phyloP scores from a whole-genome alignment of 2,888 invertebrate genomes.

The Lasius platythorax region DNA sequence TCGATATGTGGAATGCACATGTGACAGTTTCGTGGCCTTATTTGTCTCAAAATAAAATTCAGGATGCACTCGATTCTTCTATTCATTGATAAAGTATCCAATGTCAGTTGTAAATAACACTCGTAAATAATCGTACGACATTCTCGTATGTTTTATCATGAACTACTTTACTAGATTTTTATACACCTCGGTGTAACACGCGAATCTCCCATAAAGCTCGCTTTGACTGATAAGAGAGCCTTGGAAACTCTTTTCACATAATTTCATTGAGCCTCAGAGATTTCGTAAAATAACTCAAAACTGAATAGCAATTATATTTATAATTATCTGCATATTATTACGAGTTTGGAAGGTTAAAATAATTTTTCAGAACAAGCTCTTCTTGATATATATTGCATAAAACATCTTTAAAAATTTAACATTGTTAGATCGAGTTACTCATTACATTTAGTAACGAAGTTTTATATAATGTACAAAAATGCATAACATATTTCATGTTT shows the following conservation, averaged over 20 bases:
- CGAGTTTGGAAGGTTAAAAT: background rate
- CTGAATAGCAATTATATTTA: background rate
- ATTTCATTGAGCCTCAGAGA: background rate
- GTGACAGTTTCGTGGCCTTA: background rate
- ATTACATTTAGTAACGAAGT: background rate
- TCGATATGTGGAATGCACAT: background rate
- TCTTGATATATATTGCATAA: background rate
- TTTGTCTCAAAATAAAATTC: background rate
- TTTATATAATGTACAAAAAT: background rate
- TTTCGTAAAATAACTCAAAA: background rate
- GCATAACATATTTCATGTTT: background rate
- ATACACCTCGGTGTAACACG: background rate
- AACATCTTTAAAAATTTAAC: background rate
- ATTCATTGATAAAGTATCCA: background rate
- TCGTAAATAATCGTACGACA: background rate
- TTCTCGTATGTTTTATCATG: background rate
- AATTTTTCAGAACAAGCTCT: background rate
- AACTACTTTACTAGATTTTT: slow-evolving; percentile 1
- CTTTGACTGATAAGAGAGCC: slow-evolving; percentile 2
- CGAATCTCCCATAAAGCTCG: slow-evolving; percentile 7
- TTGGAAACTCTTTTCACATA: background rate
- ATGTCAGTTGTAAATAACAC: background rate
- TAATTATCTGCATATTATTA: background rate
- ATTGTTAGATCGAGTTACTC: background rate
- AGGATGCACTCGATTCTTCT: background rate